These are phyloP conservation scores for Phania funesta DNA, from an alignment of 2,888 invertebrate genomes.

Conservation along the genomic window DNA sequence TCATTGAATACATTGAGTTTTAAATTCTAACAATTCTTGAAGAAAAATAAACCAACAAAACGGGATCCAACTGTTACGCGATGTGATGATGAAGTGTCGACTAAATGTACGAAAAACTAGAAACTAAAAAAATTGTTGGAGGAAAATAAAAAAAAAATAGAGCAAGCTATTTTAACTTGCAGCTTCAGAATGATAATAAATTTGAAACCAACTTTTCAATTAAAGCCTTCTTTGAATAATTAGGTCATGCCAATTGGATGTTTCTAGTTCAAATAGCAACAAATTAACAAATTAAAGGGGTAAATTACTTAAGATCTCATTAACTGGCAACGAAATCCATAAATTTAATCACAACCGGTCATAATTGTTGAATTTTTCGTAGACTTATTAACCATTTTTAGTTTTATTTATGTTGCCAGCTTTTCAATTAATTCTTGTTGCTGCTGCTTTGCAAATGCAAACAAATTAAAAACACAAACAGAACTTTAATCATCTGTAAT, in stretches of 20 bases:
- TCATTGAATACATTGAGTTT: too few species aligned
- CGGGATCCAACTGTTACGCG: conserved; percentile 71
- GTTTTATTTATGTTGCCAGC: neutral
- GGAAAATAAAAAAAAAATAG: too few species aligned
- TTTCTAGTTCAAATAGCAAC: neutral
- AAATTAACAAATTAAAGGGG: conserved; percentile 8
- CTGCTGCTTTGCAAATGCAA: neutral
- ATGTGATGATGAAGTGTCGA: conserved; percentile 77
- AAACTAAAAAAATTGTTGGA: neutral
- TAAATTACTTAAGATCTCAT: neutral
- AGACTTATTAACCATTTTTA: neutral
- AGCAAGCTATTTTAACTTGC: too few species aligned
- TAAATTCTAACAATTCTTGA: too few species aligned
- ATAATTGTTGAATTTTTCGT: too few species aligned
- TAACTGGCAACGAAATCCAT: too few species aligned
- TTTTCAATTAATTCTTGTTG: neutral
- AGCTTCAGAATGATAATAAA: too few species aligned
- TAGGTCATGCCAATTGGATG: too few species aligned
- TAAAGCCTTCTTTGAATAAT: too few species aligned
- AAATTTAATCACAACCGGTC: too few species aligned
- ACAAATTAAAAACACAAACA: neutral
- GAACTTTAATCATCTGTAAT: conserved; percentile 5
- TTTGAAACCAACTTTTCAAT: too few species aligned
- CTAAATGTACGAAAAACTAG: conserved; percentile 67
- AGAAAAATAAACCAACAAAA: too few species aligned